These are phyloP conservation scores for Monodelphis domestica DNA, from an alignment of 2,797 vertebrate species.

Conservation along the genomic window DNA sequence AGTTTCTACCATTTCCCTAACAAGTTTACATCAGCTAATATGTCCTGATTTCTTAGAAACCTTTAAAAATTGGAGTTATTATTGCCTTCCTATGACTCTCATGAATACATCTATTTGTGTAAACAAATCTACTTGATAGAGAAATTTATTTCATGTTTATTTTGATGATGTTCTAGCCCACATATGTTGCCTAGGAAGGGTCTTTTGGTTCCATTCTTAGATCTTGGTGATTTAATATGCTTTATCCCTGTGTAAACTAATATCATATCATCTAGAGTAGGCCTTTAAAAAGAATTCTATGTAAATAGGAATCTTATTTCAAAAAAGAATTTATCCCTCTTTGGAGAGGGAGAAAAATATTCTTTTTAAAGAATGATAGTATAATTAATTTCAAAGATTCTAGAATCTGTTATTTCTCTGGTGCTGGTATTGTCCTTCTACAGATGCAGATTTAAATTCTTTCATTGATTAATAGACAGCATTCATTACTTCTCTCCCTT, in stretches of 20 bases:
- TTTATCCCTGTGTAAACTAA: neutral
- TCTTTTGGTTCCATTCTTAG: neutral
- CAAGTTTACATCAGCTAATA: neutral
- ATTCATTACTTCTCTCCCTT: neutral
- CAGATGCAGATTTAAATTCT: neutral
- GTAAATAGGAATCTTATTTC: neutral
- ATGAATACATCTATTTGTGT: neutral
- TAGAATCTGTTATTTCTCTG: neutral
- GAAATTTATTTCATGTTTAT: neutral
- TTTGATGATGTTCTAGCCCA: neutral
- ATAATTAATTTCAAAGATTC: neutral
- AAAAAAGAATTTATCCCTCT: neutral
- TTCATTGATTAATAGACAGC: neutral
- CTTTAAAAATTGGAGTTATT: neutral
- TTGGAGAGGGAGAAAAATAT: neutral
- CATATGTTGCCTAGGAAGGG: neutral
- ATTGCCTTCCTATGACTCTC: neutral
- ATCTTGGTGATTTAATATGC: neutral
- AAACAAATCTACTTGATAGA: neutral
- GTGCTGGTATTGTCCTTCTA: neutral
- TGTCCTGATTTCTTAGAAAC: neutral
- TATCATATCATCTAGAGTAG: neutral
- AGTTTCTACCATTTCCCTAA: neutral
- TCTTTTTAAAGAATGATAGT: neutral
- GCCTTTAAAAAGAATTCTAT: neutral